Evolutionary conservation across 2,797 vertebrate genomes (phyloP).

Genomic region (Aselliscus stoliczkanus): DNA sequence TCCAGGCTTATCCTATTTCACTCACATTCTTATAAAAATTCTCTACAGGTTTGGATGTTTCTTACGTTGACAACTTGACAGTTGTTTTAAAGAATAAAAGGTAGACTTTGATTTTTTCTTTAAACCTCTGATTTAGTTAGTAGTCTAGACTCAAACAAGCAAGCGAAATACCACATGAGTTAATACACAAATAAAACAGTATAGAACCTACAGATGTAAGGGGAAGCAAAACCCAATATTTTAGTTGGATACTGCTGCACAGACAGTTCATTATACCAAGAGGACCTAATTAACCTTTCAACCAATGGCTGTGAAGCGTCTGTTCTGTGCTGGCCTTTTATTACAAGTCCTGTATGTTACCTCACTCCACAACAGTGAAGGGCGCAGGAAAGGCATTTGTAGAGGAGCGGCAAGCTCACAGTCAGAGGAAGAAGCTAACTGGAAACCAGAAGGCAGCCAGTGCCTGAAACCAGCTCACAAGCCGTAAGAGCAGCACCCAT

Average conservation of each 20-base stretch:
- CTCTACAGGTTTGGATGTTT: too few species aligned
- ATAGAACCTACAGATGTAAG: background rate
- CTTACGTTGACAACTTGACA: background rate
- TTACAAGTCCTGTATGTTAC: background rate
- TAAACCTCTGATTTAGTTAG: constrained; percentile 28
- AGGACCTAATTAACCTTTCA: background rate
- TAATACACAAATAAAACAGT: background rate
- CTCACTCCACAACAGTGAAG: background rate
- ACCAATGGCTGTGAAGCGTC: background rate
- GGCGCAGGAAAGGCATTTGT: background rate
- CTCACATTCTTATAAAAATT: too few species aligned
- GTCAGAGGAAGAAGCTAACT: background rate
- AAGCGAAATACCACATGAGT: background rate
- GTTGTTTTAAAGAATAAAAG: constrained; percentile 21
- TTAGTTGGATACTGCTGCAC: background rate
- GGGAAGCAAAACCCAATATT: background rate
- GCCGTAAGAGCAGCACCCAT: background rate
- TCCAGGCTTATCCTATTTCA: too few species aligned
- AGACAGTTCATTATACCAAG: background rate
- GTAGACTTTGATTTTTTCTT: background rate
- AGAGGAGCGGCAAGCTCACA: background rate
- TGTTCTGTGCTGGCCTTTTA: background rate
- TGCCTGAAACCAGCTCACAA: background rate
- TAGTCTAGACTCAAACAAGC: background rate
- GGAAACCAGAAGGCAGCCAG: background rate